A percentile compares a stretch with the other conserved stretches of the same genome.
phyloP scores from a whole-genome alignment of 2,888 invertebrate species.

The Allophyes oxyacanthae region DNA sequence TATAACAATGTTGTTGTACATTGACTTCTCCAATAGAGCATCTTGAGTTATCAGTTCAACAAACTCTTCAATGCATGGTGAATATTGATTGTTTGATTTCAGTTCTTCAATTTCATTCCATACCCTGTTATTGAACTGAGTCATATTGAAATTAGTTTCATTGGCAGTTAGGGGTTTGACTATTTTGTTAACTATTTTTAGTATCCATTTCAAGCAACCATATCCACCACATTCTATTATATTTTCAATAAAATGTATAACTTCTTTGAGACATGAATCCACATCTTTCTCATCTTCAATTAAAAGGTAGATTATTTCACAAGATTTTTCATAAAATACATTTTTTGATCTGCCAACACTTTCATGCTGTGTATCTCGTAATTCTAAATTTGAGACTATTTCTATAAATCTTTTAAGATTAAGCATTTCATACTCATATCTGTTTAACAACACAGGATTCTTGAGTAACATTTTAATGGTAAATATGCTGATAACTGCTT shows the following conservation, averaged over 20 bases:
- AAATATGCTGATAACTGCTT: conserved; percentile 67
- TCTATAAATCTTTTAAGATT: conserved; percentile 60
- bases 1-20: conserved; percentile 72
- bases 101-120: conserved; percentile 85
- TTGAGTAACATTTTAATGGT: conserved; percentile 64
- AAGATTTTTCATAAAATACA: conserved; percentile 75
- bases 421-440: conserved; percentile 69
- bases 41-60: conserved; percentile 74
- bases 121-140: conserved; percentile 71
- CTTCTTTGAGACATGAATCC: conserved; percentile 47
- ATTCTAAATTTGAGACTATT: conserved; percentile 58
- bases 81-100: conserved; percentile 82
- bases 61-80: conserved; percentile 79
- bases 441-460: conserved; percentile 51
- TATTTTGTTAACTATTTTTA: conserved; percentile 74
- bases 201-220: conserved; percentile 79
- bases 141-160: conserved; percentile 64
- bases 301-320: conserved; percentile 69
- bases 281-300: conserved; percentile 51
- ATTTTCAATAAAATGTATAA: conserved; percentile 71
- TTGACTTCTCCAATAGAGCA: conserved; percentile 61
- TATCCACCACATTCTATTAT: conserved; percentile 84
- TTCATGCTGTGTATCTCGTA: conserved; percentile 58
- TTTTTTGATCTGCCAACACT: conserved; percentile 76
- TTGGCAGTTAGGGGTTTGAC: conserved; percentile 61